Evolutionary conservation across 37 sponge, comb jelly and placozoan species (phyloP).

Genomic region (Amphimedon queenslandica): DNA sequence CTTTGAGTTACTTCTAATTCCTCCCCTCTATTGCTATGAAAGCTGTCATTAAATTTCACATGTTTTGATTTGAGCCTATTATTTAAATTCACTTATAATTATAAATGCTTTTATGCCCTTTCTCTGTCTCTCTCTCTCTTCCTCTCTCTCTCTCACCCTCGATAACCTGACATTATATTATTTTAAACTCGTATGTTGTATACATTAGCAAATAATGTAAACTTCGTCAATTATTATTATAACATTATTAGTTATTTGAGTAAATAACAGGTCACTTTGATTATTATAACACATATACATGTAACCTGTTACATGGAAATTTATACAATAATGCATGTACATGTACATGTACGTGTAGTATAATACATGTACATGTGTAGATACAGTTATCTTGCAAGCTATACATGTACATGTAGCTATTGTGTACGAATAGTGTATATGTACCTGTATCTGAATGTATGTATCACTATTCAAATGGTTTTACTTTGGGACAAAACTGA

Average conservation of each 20-base stretch:
- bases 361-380: neutral
- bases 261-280: neutral
- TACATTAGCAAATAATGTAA: neutral
- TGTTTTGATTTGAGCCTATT: no score
- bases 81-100: no score
- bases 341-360: neutral
- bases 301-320: neutral
- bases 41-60: no score
- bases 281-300: neutral
- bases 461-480: neutral
- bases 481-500: no score
- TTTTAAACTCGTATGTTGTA: no score
- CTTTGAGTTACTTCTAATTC: no score
- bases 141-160: no score
- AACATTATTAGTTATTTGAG: neutral
- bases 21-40: no score
- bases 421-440: no score
- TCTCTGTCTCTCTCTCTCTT: no score
- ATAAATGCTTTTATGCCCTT: no score
- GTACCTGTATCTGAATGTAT: neutral
- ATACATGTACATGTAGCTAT: neutral
- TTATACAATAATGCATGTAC: neutral
- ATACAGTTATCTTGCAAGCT: neutral
- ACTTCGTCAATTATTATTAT: neutral
- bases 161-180: no score